These are phyloP conservation scores for Monodelphis domestica DNA, from an alignment of 2,797 vertebrate species.

Conservation along the genomic window DNA sequence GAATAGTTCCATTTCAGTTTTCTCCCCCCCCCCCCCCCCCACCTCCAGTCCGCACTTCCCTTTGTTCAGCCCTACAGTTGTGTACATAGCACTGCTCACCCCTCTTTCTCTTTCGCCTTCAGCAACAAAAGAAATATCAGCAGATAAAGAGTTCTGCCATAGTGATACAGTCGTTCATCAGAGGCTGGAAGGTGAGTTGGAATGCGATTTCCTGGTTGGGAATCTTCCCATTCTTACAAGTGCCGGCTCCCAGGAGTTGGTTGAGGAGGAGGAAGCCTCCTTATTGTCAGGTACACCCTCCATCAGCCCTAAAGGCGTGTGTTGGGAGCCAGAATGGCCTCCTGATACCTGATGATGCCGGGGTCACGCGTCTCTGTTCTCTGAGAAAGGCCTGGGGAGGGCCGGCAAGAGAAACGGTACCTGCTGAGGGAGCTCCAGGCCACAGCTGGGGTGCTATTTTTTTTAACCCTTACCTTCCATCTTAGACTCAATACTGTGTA, in stretches of 20 bases:
- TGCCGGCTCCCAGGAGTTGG: background rate
- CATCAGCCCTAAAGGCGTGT: constrained; percentile 46
- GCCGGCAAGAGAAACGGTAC: background rate
- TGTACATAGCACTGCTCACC: background rate
- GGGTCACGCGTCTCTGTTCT: constrained; percentile 71
- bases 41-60: background rate
- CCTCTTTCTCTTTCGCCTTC: constrained; percentile 68
- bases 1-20: background rate
- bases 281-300: constrained; percentile 5
- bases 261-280: background rate
- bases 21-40: background rate
- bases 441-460: background rate
- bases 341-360: constrained; percentile 34
- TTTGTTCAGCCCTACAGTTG: background rate
- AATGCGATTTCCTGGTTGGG: background rate
- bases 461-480: too few relatives aligned
- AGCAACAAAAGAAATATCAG: constrained; percentile 97
- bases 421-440: background rate
- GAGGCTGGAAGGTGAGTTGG: constrained; percentile 96
- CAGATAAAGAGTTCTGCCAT: constrained; percentile 92
- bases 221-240: constrained; percentile 18
- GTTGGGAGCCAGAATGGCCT: constrained; percentile 13
- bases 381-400: constrained; percentile 64
- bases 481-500: too few relatives aligned
- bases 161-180: constrained; percentile 94